Evolutionary conservation across 2,888 invertebrate genomes (phyloP), one percentile per base, ranked within the genome.

Genomic region (Ophraella communa): DNA sequence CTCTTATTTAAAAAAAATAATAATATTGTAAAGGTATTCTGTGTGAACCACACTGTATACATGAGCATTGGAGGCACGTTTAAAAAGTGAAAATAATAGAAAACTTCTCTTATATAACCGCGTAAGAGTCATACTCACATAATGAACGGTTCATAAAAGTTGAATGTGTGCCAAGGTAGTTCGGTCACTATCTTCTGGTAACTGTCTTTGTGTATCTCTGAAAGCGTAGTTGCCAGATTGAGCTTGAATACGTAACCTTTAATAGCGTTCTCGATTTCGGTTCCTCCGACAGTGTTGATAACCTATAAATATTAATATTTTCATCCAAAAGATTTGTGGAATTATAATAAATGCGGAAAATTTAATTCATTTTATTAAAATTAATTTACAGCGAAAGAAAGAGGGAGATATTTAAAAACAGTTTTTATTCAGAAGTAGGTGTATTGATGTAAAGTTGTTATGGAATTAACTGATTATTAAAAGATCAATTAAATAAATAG

Each of bases 81-180:
- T 79, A 78, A 80, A 81, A 81, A 81, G 81, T 81, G 81, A 81
- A 81, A 81, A 81, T 79, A 81, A 80, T 81, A 81, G 80, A 81
- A 81, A 81, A 81, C 78, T 73, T 74, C 75, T 72, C 79, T 81
- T 81, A 81, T 81, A 81, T 81, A 81, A 81, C 75, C 75, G 72
- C 73, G 76, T 71, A 77, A 77, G 77, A 76, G 77, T 58, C 65
- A 62, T 65, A 58, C 79, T 74, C 77, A 78, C 79, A 80, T 80
- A 80, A 80, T 78, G 78, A 80, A 79, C 76, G 75, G 77, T 66
- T 66, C 67, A 67, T 68, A 67, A 70, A 76, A 74, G 76, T 72
- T 73, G 77, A 77, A 81, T 79, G 78, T 81, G 78, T 81, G 81
- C 81, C 81, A 81, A 81, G 81, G 81, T 80, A 79, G 80, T 76